A percentile compares a stretch with the other conserved stretches of the same genome.
phyloP scores from a whole-genome alignment of 1,140 invertebrate species.

The Heliconius hermathena region DNA sequence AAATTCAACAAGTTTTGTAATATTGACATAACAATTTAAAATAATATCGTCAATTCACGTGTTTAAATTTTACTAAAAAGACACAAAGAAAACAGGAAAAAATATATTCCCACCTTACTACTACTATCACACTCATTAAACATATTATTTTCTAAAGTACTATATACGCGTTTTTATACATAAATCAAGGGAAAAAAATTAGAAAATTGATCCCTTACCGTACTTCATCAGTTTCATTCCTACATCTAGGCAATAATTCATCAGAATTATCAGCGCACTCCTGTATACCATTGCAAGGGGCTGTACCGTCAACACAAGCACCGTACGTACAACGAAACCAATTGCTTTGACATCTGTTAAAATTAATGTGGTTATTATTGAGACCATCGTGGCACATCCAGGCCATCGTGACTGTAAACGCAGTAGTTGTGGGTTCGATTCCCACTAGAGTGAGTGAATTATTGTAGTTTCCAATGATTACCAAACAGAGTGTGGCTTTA shows the following conservation, averaged over 20 bases:
- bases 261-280: constrained; percentile 65
- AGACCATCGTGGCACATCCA: background rate
- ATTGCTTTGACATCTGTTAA: constrained; percentile 66
- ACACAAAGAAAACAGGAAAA: too few species aligned
- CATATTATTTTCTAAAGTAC: too few species aligned
- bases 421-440: background rate
- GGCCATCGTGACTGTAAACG: background rate
- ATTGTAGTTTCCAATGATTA: background rate
- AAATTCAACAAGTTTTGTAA: too few species aligned
- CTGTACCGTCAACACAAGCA: constrained; percentile 85
- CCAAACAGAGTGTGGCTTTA: background rate
- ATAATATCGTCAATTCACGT: too few species aligned
- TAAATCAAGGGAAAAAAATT: background rate
- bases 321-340: constrained; percentile 82
- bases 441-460: background rate
- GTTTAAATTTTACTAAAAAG: too few species aligned
- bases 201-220: constrained; percentile 36
- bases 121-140: too few species aligned
- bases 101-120: too few species aligned
- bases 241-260: constrained; percentile 54
- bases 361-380: background rate
- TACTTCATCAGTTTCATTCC: constrained; percentile 45
- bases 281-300: constrained; percentile 75
- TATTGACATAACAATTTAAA: too few species aligned
- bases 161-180: too few species aligned